A percentile compares a stretch with the other conserved stretches of the same genome.
Evolutionary conservation across 2,888 invertebrate species (phyloP).

Genomic region (Ichneumoninae sp.): DNA sequence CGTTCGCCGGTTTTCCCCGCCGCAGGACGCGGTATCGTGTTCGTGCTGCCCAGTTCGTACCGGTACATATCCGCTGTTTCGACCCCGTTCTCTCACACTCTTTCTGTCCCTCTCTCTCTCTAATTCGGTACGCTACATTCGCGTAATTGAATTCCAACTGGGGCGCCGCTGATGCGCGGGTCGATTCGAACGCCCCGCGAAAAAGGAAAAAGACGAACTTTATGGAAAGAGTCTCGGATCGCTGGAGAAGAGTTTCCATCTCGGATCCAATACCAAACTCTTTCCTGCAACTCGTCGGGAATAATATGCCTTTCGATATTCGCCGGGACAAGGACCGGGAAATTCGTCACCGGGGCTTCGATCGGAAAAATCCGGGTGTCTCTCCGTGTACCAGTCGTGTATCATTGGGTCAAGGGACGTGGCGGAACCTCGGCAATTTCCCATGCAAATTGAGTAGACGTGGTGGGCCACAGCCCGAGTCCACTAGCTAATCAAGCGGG

Average conservation of each 20-base stretch:
- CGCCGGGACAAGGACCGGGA: background rate
- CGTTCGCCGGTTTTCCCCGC: constrained; percentile 29
- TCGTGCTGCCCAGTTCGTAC: constrained; percentile 10
- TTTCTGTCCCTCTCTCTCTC: constrained; percentile 30
- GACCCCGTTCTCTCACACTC: constrained; percentile 37
- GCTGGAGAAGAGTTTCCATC: background rate
- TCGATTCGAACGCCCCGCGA: background rate
- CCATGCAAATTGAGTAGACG: constrained; percentile 76
- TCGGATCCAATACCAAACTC: background rate
- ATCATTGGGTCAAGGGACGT: constrained; percentile 74
- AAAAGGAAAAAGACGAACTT: background rate
- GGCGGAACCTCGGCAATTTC: constrained; percentile 72
- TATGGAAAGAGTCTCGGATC: background rate
- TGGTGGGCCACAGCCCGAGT: constrained; percentile 60
- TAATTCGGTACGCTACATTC: constrained; percentile 61
- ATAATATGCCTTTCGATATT: background rate
- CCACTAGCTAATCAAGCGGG: constrained; percentile 55
- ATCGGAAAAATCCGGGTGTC: background rate
- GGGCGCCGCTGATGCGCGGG: constrained; percentile 45
- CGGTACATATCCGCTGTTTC: constrained; percentile 31
- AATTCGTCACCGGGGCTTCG: background rate
- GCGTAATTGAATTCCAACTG: constrained; percentile 77
- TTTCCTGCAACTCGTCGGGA: background rate
- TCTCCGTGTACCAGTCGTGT: constrained; percentile 62
- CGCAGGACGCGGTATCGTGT: constrained; percentile 29